Evolutionary conservation across 2,113 vertebrate species (phyloP), one percentile per base, ranked within the genome.

Genomic region (Colius striatus): DNA sequence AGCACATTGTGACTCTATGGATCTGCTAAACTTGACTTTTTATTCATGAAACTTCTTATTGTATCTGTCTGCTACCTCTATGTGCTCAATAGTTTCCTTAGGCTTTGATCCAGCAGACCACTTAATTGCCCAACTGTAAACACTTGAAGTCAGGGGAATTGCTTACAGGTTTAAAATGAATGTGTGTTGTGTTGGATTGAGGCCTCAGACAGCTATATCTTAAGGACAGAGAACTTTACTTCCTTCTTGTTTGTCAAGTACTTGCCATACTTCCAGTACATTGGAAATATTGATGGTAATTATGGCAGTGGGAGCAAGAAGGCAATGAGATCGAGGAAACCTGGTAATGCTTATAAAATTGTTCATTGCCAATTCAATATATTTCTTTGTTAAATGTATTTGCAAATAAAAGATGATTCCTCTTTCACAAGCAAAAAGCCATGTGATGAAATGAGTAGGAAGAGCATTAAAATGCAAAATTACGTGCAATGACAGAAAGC

Each of bases 381-480:
- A 83, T 91, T 84, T 95, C 86, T 97, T 95, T 97, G 84, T 53
- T 57, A 94, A 90, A 91, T 91, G 89, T 78, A 90, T 95, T 95
- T 97, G 78, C 86, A 89, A 83, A 84, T 91, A 96, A 94, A 95
- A 96, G 89, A 58, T 82, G 45, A 94, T 97, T 92, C 82, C 77
- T 94, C 85, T 96, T 76, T 91, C 78, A 85, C 25, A 57, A 1
- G 25, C 16, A 81, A 77, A 85, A 90, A 55, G 8, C 32, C 65
- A 66, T 89, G 76, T 80, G 84, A 68, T 89, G 88, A 96, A 97
- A 94, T 91, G 92, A 97, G 90, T 84, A 95, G 96, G 83, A 94
- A 89, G n/a, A 80, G 83, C 81, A 78, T 96, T 94, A 97, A 97
- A 90, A 96, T 85, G 84, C 79, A 94, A 90, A 93, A 91, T 91